These are phyloP conservation scores for Serranus cabrilla DNA, from an alignment of 2,797 vertebrate genomes.

Conservation along the genomic window DNA sequence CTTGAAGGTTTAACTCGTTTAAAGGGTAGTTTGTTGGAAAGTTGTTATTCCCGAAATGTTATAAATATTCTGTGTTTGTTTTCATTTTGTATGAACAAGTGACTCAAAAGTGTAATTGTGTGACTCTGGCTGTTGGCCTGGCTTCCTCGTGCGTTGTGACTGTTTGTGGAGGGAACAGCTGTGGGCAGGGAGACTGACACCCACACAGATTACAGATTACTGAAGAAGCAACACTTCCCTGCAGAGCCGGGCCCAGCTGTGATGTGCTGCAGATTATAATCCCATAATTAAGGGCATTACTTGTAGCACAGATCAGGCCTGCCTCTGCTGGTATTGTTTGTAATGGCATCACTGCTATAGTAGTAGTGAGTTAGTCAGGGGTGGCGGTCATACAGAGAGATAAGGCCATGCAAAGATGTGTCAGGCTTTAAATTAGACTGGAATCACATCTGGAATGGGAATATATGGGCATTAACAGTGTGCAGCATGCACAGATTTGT, in stretches of 20 bases:
- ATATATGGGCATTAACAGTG: slow-evolving; percentile 30
- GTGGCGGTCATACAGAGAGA: slow-evolving; percentile 5
- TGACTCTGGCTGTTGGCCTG: slow-evolving; percentile 19
- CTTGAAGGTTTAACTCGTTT: slow-evolving; percentile 39
- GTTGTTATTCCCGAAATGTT: slow-evolving; percentile 59
- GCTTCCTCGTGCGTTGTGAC: background rate
- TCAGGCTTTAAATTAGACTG: slow-evolving; percentile 29
- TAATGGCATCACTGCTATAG: slow-evolving; percentile 14
- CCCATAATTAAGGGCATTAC: slow-evolving; percentile 62
- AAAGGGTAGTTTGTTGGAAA: slow-evolving; percentile 44
- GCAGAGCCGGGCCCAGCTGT: slow-evolving; percentile 57
- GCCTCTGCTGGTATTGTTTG: slow-evolving; percentile 56
- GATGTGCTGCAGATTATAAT: slow-evolving; percentile 68
- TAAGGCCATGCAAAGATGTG: background rate
- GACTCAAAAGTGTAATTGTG: slow-evolving; percentile 24
- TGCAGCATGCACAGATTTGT: background rate
- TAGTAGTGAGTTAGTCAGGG: background rate
- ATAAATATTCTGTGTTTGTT: slow-evolving; percentile 46
- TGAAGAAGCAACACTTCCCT: slow-evolving; percentile 52
- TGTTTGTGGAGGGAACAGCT: slow-evolving; percentile 60
- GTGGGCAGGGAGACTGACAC: slow-evolving; percentile 43
- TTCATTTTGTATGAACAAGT: slow-evolving; percentile 36
- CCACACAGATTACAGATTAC: slow-evolving; percentile 75
- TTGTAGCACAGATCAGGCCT: slow-evolving; percentile 40
- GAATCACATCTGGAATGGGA: background rate